phyloP scores from a whole-genome alignment of 2,797 vertebrate genomes.

The Oreochromis grahami region DNA sequence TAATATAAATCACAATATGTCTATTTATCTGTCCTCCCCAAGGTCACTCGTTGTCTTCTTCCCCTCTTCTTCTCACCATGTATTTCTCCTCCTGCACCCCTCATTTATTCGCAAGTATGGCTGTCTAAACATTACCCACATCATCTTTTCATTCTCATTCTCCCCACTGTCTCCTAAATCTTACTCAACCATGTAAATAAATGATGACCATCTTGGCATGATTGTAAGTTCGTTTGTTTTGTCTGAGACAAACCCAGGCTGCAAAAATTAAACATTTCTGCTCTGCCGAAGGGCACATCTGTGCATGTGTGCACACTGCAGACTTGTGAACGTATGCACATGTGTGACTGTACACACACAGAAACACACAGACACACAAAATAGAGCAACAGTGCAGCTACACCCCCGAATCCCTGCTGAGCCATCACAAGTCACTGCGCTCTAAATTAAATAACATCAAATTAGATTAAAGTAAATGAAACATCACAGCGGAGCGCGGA shows the following conservation, averaged over 20 bases:
- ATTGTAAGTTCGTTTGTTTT: slow-evolving; percentile 48
- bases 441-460: slow-evolving; percentile 71
- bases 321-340: not conserved
- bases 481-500: slow-evolving; percentile 45
- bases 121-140: slow-evolving; percentile 23
- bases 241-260: slow-evolving; percentile 17
- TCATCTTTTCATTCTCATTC: slow-evolving; percentile 4
- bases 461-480: slow-evolving; percentile 68
- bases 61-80: slow-evolving; percentile 2
- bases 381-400: not conserved
- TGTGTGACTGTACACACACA: not conserved
- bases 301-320: slow-evolving; percentile 1
- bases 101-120: slow-evolving; percentile 11
- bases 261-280: slow-evolving; percentile 42
- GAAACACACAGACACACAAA: not conserved
- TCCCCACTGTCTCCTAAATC: slow-evolving; percentile 13
- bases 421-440: slow-evolving; percentile 59
- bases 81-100: slow-evolving; percentile 21
- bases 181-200: slow-evolving; percentile 49
- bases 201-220: slow-evolving; percentile 49
- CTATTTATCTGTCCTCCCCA: slow-evolving; percentile 42
- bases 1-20: slow-evolving; percentile 49
- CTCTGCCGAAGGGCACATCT: slow-evolving; percentile 25
- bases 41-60: slow-evolving; percentile 30
- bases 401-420: slow-evolving; percentile 52